Conservation (phyloP, 2,797 vertebrate species). For the Nyctibius grandis region DNA sequence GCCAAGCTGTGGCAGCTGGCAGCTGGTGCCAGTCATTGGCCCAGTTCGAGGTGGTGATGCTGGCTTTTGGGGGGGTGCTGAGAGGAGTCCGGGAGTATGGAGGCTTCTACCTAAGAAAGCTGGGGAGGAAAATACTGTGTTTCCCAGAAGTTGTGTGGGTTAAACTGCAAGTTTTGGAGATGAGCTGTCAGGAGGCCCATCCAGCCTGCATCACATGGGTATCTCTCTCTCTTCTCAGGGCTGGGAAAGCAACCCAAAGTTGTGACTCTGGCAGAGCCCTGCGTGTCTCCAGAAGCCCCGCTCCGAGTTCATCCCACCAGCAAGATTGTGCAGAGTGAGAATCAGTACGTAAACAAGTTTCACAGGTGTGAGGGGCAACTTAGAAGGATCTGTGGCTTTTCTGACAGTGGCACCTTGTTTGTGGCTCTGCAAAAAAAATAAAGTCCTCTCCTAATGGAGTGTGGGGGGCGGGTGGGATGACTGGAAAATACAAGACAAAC, state of each 20-base stretch:
- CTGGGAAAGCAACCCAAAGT: neutral
- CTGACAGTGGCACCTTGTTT: neutral
- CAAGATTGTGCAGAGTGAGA: neutral
- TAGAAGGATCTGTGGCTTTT: neutral
- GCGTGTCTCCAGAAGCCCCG: neutral
- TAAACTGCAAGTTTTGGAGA: slow-evolving; percentile 7
- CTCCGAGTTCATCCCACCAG: neutral
- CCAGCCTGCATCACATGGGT: neutral
- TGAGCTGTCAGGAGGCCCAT: neutral
- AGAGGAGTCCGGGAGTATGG: neutral
- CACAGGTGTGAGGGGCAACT: neutral
- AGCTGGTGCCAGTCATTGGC: neutral
- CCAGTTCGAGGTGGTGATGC: neutral
- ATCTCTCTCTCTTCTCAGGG: neutral
- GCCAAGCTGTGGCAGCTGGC: neutral
- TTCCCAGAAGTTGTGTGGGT: slow-evolving; percentile 1
- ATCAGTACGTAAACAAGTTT: neutral
- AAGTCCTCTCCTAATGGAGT: neutral
- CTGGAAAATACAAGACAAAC: neutral
- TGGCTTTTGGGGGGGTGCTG: neutral
- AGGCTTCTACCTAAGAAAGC: neutral
- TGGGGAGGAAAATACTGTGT: neutral
- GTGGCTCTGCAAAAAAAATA: neutral
- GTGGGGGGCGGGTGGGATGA: neutral
- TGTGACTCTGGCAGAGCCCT: neutral